These are phyloP conservation scores for Pedetes capensis DNA, from an alignment of 2,113 vertebrate species.

Conservation along the genomic window DNA sequence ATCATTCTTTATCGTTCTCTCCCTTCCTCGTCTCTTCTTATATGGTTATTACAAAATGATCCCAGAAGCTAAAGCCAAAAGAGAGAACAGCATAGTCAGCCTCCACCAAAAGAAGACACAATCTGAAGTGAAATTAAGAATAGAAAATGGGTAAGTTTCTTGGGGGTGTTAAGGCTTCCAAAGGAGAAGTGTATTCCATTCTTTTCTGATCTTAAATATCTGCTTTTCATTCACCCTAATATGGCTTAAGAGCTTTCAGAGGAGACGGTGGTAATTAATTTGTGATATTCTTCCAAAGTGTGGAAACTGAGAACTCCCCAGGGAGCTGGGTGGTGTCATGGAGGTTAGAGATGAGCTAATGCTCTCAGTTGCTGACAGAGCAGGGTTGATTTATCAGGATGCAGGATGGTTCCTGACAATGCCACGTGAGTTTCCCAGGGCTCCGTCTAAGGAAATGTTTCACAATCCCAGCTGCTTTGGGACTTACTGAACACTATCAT, in stretches of 20 bases:
- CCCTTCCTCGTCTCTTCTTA: background rate
- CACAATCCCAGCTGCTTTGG: background rate
- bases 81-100: background rate
- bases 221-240: background rate
- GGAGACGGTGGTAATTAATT: background rate
- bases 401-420: background rate
- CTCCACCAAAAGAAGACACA: background rate
- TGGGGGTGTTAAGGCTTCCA: background rate
- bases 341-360: background rate
- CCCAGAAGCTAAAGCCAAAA: background rate
- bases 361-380: background rate
- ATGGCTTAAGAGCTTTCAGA: background rate
- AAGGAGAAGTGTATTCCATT: background rate
- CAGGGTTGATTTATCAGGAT: background rate
- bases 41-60: background rate
- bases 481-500: background rate
- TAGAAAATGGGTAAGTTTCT: background rate
- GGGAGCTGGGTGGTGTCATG: accelerated
- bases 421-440: background rate
- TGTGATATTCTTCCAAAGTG: background rate
- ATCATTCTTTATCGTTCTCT: background rate
- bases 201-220: background rate
- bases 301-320: accelerated
- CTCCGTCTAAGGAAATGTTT: background rate
- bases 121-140: background rate